Evolutionary conservation across 2,888 invertebrate species (phyloP), one percentile per base, ranked within the genome.

Genomic region (Epinotia bilunana): DNA sequence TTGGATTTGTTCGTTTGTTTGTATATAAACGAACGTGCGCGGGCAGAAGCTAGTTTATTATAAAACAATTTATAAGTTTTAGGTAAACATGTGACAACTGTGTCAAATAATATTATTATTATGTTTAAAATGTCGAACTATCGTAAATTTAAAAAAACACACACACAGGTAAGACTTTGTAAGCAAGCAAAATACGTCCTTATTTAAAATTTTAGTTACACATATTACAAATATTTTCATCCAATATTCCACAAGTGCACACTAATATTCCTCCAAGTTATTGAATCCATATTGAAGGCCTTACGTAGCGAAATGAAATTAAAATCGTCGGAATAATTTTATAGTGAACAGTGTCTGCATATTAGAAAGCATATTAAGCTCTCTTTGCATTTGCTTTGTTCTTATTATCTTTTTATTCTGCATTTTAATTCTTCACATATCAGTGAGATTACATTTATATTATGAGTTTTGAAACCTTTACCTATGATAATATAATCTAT

Each of bases 351-450:
- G 43, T 9, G 57, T 23, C 57, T 57, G 55, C 72, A 72, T 64
- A 64, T 72, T 64, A 64, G 57, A 72, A 46, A 46, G 72, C 49
- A 43, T 72, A 72, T 65, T 65, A 72, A 28, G 46, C 18, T 46
- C 28, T 18, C 61, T 49, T 72, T 53, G 55, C 55, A 43, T 63
- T 39, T 55, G 57, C 33, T 58, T 28, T 60, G 13, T 57, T 28
- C 70, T 49, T 60, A 23, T 58, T 64, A 23, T 39, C n/a, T 57
- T 43, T 60, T 46, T 28, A 28, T 16, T n/a, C 46, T n/a, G 11
- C n/a, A 18, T 65, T 23, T 63, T 13, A 43, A 23, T 43, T 28
- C 12, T 65, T 28, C 16, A 11, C 46, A 13, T 2, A 46, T 46
- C 9, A 53, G 6, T 23, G 16, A 16, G 7, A 5, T 60, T 60